phyloP scores from a whole-genome alignment of 2,797 vertebrate species.

The Rhinophrynus dorsalis region DNA sequence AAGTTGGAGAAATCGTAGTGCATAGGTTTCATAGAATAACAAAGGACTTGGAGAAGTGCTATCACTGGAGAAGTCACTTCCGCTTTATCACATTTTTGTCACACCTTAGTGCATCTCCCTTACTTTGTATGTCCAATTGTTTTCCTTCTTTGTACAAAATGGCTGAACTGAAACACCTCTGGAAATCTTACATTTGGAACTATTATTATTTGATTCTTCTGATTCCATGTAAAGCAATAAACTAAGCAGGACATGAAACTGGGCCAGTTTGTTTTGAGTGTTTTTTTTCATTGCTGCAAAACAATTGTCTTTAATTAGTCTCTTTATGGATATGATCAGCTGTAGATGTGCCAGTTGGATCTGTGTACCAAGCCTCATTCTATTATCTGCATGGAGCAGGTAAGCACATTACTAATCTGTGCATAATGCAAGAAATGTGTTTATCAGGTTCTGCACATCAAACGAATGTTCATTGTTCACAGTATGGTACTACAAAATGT shows the following conservation, averaged over 20 bases:
- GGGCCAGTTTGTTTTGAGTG: not conserved
- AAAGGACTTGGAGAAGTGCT: too few relatives aligned
- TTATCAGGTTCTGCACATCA: slow-evolving; percentile 6
- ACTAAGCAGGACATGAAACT: slow-evolving; percentile 1
- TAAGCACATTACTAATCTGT: slow-evolving; percentile 1
- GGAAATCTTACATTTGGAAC: not conserved
- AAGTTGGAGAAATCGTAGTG: too few relatives aligned
- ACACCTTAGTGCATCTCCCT: too few relatives aligned
- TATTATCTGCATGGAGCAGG: slow-evolving; percentile 13
- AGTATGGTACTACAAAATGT: not conserved
- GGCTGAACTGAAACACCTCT: not conserved
- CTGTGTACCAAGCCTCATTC: not conserved
- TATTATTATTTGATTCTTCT: slow-evolving; percentile 3
- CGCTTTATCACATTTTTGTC: too few relatives aligned
- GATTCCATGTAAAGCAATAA: slow-evolving; percentile 26
- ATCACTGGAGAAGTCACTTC: too few relatives aligned
- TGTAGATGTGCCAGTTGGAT: not conserved
- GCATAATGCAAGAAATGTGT: slow-evolving; percentile 7
- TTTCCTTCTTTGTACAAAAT: not conserved
- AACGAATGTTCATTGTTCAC: not conserved
- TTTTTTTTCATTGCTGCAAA: not conserved
- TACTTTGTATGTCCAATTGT: not conserved
- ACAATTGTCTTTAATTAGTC: not conserved
- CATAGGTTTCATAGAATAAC: too few relatives aligned
- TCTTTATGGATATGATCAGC: not conserved